Percentiles rank a stretch among this genome's conserved stretches.
phyloP scores from a whole-genome alignment of 2,888 invertebrate genomes.

The Antheraea yamamai region DNA sequence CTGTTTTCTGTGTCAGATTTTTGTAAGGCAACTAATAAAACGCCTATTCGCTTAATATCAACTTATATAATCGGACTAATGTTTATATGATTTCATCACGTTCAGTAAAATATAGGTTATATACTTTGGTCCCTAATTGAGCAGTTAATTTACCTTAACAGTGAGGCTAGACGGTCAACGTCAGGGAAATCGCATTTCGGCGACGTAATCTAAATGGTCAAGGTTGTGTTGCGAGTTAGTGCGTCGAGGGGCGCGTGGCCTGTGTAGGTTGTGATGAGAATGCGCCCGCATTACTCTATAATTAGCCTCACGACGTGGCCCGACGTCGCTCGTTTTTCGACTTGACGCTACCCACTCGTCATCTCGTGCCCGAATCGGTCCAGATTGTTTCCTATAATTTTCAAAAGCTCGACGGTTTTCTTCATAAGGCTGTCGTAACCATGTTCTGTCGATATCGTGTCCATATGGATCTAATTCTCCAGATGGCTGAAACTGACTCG shows the following conservation, averaged over 20 bases:
- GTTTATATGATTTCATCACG: slow-evolving; percentile 22
- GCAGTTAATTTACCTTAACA: slow-evolving; percentile 62
- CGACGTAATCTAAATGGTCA: slow-evolving; percentile 83
- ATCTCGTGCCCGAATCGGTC: slow-evolving; percentile 50
- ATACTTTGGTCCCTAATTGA: slow-evolving; percentile 80
- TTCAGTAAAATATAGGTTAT: slow-evolving; percentile 26
- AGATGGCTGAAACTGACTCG: slow-evolving; percentile 84
- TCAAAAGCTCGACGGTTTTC: slow-evolving; percentile 66
- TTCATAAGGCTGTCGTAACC: slow-evolving; percentile 77
- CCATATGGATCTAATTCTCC: slow-evolving; percentile 86
- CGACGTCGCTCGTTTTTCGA: slow-evolving; percentile 69
- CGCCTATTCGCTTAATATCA: background rate
- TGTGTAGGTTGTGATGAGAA: slow-evolving; percentile 84
- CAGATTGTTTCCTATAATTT: slow-evolving; percentile 63
- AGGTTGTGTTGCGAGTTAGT: slow-evolving; percentile 85
- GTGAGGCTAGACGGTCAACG: slow-evolving; percentile 53
- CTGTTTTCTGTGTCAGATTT: background rate
- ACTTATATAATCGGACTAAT: slow-evolving; percentile 22
- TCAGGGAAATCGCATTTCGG: slow-evolving; percentile 85
- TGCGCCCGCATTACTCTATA: slow-evolving; percentile 81
- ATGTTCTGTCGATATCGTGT: slow-evolving; percentile 81
- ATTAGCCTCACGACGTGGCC: slow-evolving; percentile 72
- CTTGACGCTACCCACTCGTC: slow-evolving; percentile 59
- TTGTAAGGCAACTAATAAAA: background rate
- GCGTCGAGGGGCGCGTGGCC: slow-evolving; percentile 76